Conservation (phyloP, 2,888 invertebrate genomes). For the Tetragonisca angustula region DNA sequence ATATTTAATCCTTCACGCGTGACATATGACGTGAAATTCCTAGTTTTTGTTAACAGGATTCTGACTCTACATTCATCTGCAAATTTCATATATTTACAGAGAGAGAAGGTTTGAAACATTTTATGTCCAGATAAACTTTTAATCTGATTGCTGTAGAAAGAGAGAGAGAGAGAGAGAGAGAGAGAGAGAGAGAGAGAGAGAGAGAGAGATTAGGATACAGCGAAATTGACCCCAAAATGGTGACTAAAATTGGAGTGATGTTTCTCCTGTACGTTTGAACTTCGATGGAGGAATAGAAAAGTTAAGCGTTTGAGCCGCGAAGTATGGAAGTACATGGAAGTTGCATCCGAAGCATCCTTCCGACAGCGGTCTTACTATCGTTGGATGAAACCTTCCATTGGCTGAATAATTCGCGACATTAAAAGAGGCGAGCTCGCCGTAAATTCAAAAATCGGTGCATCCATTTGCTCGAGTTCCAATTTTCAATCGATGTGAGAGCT, state of each 20-base stretch:
- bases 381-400: not conserved
- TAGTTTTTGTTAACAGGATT: not conserved
- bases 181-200: too few species aligned
- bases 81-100: too few species aligned
- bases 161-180: too few species aligned
- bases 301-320: not conserved
- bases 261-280: not conserved
- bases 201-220: too few species aligned
- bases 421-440: not conserved
- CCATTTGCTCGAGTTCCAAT: not conserved
- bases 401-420: not conserved
- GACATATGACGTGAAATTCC: not conserved
- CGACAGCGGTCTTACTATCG: not conserved
- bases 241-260: not conserved
- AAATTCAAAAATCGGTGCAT: conserved; percentile 42
- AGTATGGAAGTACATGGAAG: not conserved
- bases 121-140: too few species aligned
- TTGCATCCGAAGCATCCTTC: not conserved
- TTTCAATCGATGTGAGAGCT: conserved; percentile 43
- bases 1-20: conserved; percentile 26
- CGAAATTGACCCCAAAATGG: not conserved
- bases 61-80: too few species aligned
- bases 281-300: conserved; percentile 19
- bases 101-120: too few species aligned
- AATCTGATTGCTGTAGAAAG: too few species aligned